A percentile compares a stretch with the other conserved stretches of the same genome.
These are phyloP conservation scores for Cygnus buccinator DNA, from an alignment of 2,113 vertebrate species.

Conservation along the genomic window DNA sequence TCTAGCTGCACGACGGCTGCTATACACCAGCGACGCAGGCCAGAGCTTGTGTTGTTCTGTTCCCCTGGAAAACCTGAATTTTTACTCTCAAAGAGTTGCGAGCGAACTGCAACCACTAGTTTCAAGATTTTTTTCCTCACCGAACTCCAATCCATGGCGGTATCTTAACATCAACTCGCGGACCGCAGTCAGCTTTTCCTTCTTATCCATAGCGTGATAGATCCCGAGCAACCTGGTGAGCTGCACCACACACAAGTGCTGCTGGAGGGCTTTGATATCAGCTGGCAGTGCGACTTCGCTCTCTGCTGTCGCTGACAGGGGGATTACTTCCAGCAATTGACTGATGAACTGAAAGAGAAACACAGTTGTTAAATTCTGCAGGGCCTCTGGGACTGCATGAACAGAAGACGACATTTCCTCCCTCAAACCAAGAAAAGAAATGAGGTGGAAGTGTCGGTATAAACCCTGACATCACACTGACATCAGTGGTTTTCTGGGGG, in stretches of 20 bases:
- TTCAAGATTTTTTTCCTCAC: constrained; percentile 75
- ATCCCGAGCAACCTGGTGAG: constrained; percentile 89
- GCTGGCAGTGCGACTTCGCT: constrained; percentile 82
- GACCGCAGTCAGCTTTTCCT: constrained; percentile 85
- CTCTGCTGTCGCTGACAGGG: constrained; percentile 77
- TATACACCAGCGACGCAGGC: not conserved
- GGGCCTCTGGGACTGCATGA: not conserved
- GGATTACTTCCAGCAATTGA: constrained; percentile 86
- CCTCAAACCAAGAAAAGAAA: not conserved
- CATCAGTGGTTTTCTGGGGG: no score
- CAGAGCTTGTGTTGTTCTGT: not conserved
- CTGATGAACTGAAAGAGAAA: constrained; percentile 85
- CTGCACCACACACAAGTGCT: constrained; percentile 93
- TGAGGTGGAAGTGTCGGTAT: not conserved
- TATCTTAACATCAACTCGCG: constrained; percentile 89
- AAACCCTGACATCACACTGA: no score
- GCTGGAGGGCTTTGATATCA: constrained; percentile 89
- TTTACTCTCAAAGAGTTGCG: not conserved
- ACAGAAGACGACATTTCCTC: not conserved
- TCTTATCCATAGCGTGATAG: constrained; percentile 84
- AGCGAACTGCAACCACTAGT: not conserved
- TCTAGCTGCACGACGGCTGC: fast-evolving
- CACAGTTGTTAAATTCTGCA: not conserved
- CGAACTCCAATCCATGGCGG: constrained; percentile 90
- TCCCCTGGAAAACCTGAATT: not conserved